Conservation (phyloP, 2,888 invertebrate species). For the Sabatieria punctata region DNA sequence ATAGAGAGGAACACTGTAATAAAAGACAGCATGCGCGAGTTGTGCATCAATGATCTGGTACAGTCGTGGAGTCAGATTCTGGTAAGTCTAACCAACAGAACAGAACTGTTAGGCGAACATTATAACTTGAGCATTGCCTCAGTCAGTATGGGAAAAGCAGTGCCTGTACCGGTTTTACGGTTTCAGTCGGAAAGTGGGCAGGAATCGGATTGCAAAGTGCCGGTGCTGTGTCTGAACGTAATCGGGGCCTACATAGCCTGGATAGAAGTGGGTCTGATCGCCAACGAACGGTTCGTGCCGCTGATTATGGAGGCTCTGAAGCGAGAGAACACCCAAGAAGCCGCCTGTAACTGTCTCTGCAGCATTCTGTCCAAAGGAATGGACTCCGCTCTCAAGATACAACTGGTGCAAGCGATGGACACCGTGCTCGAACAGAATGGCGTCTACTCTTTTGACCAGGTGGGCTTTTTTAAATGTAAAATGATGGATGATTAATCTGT, state of each 20-base stretch:
- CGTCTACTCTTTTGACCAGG: conserved; percentile 32
- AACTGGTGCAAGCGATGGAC: conserved; percentile 39
- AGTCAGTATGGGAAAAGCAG: too few relatives aligned
- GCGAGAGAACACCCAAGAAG: conserved; percentile 30
- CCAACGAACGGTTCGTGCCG: conserved; percentile 41
- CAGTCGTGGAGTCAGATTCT: conserved; percentile 42
- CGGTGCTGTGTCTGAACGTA: conserved; percentile 37
- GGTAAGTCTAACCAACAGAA: conserved; percentile 36
- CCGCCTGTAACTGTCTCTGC: conserved; percentile 41
- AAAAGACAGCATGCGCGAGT: conserved; percentile 43
- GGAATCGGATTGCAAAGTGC: too few relatives aligned
- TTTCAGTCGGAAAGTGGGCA: too few relatives aligned
- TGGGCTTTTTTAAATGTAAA: too few relatives aligned
- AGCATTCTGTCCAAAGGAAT: conserved; percentile 43
- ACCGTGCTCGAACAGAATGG: conserved; percentile 34
- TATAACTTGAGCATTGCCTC: too few relatives aligned
- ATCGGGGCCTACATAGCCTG: conserved; percentile 43
- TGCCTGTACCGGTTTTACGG: too few relatives aligned
- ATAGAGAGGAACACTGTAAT: conserved; percentile 40
- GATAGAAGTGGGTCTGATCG: conserved; percentile 44
- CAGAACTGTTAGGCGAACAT: too few relatives aligned
- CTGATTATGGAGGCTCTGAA: conserved; percentile 31
- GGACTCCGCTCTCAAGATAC: conserved; percentile 41
- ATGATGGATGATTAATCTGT: too few relatives aligned
- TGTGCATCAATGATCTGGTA: conserved; percentile 39